Base-by-base conservation (phyloP, 2,888 invertebrate genomes). In the Plebejus anna region DNA sequence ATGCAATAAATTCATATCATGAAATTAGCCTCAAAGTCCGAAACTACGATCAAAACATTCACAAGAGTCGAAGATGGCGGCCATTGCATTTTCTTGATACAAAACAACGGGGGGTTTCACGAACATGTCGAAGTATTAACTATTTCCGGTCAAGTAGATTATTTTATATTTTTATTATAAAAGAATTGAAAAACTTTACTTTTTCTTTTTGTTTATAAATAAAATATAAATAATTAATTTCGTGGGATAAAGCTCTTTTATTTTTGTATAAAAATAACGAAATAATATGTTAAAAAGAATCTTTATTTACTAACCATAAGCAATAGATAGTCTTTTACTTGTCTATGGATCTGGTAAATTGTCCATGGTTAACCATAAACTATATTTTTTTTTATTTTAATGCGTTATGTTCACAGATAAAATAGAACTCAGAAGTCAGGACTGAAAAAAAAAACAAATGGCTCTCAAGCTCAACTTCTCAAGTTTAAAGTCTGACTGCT, bases 11-110 rank as follows among this genome's bases (percentile, higher is more conserved):
- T 88, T 86, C 92, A 93, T 92, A 91, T 85, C 91, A 94, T 79
- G 86, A 90, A 90, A 89, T 86, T 89, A 83, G 86, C 89, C 87
- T 92, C 88, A 93, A 90, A 92, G 88, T 91, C 82, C 85, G 89
- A 87, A 92, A 93, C 92, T 94, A 92, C 92, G 94, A 94, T 95
- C 95, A 96, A 96, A 96, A 96, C 96, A 96, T 96, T 95, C 95
- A 96, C 95, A 95, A 96, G 96, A 96, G 94, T 96, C 95, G 96
- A 96, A 96, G 96, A 96, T 96, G 96, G 96, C 96, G 96, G 96
- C 96, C 96, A 96, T 96, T 96, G 95, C 96, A 93, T 96, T 95
- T 95, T 95, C 96, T 95, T 95, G 96, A 96, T 96, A 96, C 96
- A 96, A 96, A 96, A 93, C 94, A 94, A 90, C 93, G 93, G 94